Conservation (phyloP, 1,140 invertebrate genomes). For the Hirudo medicinalis region DNA sequence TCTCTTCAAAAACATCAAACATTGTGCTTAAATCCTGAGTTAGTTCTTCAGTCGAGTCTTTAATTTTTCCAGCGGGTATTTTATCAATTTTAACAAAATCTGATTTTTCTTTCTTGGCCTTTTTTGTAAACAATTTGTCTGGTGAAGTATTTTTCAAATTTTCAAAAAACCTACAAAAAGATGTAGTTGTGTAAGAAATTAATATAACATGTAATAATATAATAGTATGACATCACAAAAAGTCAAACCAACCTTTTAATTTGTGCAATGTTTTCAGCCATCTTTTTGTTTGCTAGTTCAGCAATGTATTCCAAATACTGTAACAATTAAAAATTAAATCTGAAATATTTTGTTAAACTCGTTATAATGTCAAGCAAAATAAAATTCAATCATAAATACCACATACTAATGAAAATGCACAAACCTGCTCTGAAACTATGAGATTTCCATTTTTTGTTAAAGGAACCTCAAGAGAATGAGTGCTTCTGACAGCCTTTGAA, state of each 20-base stretch:
- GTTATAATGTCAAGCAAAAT: constrained; percentile 6
- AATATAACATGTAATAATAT: neutral
- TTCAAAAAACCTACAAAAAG: constrained; percentile 15
- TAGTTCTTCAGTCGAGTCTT: too few species aligned
- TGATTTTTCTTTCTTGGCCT: neutral
- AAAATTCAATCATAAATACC: constrained; percentile 7
- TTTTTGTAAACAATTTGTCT: neutral
- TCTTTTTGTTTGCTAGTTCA: constrained; percentile 31
- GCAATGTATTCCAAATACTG: constrained; percentile 32
- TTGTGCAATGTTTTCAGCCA: constrained; percentile 31
- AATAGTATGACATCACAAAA: neutral
- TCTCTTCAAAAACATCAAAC: too few species aligned
- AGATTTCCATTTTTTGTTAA: constrained; percentile 33
- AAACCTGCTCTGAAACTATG: constrained; percentile 36
- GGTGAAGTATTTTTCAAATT: neutral
- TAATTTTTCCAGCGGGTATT: too few species aligned
- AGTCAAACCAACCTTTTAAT: constrained; percentile 29
- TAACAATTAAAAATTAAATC: constrained; percentile 22
- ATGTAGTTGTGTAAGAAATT: neutral
- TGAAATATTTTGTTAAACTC: neutral
- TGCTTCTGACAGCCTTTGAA: constrained; percentile 41
- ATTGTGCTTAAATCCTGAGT: too few species aligned
- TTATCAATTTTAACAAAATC: neutral
- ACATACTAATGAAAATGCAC: too few species aligned
- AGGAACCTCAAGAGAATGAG: constrained; percentile 43